Evolutionary conservation across 2,888 invertebrate genomes (phyloP), one percentile per base, ranked within the genome.

Genomic region (Itoplectis maculator): DNA sequence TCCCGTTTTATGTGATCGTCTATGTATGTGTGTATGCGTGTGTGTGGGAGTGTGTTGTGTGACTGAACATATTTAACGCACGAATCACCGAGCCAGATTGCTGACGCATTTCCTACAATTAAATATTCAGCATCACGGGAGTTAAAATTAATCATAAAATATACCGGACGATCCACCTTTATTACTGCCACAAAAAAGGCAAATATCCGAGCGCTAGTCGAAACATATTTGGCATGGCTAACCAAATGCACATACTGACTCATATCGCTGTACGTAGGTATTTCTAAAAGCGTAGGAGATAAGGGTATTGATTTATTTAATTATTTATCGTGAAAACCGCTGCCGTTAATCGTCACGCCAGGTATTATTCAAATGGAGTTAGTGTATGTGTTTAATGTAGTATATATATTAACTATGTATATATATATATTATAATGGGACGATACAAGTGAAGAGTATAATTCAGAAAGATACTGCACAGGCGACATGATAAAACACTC

Each of bases 401-500:
- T n/a, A n/a, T n/a, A n/a, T n/a, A 65, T 65, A 70, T 73, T 68
- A 61, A 70, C 40, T 51, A 54, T 29, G 47, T 35, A 69, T 42
- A 23, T 61, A 61, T 51, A 56, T 70, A 59, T n/a, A n/a, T n/a
- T n/a, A n/a, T n/a, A 51, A 79, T 73, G 29, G 15, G 56, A 74
- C 77, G 42, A 75, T 45, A 70, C 37, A 73, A 68, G 72, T 45
- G 47, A 40, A 82, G 76, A 73, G 70, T 15, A 83, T 79, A 49
- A 68, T 80, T 72, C 56, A 47, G 70, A 73, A 68, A 72, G 56
- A 76, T 68, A 73, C 73, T 70, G 74, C 74, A 74, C 56, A 66
- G 61, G 77, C 63, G 61, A 54, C 69, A 63, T n/a, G n/a, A 79
- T 79, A 73, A 79, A 79, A 76, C 51, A n/a, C n/a, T 79, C 63